Evolutionary conservation across 2,888 invertebrate species (phyloP).

Genomic region (Patella caerulea): DNA sequence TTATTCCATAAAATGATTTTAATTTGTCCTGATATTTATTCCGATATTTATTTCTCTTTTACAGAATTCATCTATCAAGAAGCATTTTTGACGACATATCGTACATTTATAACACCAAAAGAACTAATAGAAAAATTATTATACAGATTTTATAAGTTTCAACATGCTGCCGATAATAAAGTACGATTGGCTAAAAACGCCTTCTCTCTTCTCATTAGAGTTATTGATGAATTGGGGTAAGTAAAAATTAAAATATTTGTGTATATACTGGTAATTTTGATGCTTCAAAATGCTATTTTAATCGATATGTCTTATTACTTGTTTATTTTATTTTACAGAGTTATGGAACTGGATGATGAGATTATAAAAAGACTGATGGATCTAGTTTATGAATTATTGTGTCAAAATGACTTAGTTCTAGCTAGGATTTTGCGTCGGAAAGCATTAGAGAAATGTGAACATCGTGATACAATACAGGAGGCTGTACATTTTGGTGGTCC

Average conservation of each 20-base stretch:
- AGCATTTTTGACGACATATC: constrained; percentile 97
- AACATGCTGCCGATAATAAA: constrained; percentile 72
- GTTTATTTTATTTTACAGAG: constrained; percentile 38
- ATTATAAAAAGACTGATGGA: constrained; percentile 88
- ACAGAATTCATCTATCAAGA: constrained; percentile 94
- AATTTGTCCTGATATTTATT: background rate
- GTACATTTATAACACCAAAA: constrained; percentile 92
- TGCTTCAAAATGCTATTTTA: background rate
- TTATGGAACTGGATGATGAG: constrained; percentile 84
- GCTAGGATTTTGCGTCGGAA: constrained; percentile 88
- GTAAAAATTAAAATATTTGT: constrained; percentile 67
- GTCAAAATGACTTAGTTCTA: constrained; percentile 90
- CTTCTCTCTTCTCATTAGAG: constrained; percentile 92
- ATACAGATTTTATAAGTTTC: constrained; percentile 83
- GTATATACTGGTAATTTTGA: background rate
- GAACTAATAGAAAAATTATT: constrained; percentile 89
- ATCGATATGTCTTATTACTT: too few relatives aligned
- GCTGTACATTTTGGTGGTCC: background rate
- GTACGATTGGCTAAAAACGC: constrained; percentile 86
- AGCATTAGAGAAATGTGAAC: constrained; percentile 87
- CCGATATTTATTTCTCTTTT: constrained; percentile 43
- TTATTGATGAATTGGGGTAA: constrained; percentile 96
- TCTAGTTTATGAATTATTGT: constrained; percentile 93
- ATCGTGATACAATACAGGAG: constrained; percentile 43
- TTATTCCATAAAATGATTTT: background rate